These are phyloP conservation scores for Orchesellides sinensis DNA, from an alignment of 2,888 invertebrate species.

Conservation along the genomic window DNA sequence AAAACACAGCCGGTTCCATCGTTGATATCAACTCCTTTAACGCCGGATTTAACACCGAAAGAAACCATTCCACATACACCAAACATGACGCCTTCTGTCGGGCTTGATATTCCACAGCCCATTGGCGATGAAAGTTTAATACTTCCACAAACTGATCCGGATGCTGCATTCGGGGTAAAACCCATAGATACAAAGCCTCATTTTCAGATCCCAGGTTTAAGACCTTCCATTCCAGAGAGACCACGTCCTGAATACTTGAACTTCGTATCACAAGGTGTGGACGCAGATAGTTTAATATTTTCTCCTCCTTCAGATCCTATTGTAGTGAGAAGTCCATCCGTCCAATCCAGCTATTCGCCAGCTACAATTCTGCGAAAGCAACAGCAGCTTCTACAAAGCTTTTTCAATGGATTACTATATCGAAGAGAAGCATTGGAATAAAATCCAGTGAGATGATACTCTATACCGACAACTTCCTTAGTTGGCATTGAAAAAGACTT, in stretches of 20 bases:
- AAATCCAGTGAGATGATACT: not conserved
- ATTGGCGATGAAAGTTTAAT: not conserved
- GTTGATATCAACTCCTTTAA: too few relatives aligned
- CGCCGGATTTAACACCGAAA: too few relatives aligned
- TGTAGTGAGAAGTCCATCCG: constrained; percentile 19
- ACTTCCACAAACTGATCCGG: not conserved
- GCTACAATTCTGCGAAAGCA: constrained; percentile 4
- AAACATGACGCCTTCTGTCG: too few relatives aligned
- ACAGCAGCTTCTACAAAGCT: constrained; percentile 26
- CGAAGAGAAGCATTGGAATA: not conserved
- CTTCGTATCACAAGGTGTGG: constrained; percentile 15
- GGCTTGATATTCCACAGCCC: too few relatives aligned
- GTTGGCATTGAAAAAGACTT: too few relatives aligned
- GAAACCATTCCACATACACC: too few relatives aligned
- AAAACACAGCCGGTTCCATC: not conserved
- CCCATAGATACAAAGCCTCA: constrained; percentile 26
- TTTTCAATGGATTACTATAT: not conserved
- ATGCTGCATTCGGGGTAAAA: constrained; percentile 26
- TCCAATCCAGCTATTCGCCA: constrained; percentile 19
- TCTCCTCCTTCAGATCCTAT: constrained; percentile 1
- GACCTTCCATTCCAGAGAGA: constrained; percentile 11
- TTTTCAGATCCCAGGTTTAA: constrained; percentile 24
- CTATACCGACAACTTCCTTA: not conserved
- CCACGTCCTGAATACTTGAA: constrained; percentile 33
- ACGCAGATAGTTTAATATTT: not conserved